A percentile compares a stretch with the other conserved stretches of the same genome.
These are phyloP conservation scores for Marmota monax DNA, from an alignment of 2,113 vertebrate species.

Conservation along the genomic window DNA sequence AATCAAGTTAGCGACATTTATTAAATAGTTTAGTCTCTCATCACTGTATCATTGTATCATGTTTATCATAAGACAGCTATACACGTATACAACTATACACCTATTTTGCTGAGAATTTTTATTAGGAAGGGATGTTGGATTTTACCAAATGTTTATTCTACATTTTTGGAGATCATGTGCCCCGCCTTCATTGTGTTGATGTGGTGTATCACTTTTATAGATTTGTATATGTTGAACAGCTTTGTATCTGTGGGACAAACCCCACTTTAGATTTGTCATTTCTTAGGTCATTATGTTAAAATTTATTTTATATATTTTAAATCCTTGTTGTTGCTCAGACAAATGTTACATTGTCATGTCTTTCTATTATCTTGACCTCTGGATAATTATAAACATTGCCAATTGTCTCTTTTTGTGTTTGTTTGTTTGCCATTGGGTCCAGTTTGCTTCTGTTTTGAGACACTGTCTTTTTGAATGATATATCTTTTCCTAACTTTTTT, in stretches of 20 bases:
- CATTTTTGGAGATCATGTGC: no score
- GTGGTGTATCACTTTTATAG: no score
- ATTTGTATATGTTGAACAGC: no score
- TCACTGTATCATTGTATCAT: fast-evolving
- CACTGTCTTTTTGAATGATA: not conserved
- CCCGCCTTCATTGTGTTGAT: no score
- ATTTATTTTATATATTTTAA: not conserved
- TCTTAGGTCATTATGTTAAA: not conserved
- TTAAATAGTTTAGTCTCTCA: not conserved
- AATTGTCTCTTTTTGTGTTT: not conserved
- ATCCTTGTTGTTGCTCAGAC: not conserved
- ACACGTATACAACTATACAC: no score
- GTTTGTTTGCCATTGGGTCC: not conserved
- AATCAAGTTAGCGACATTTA: not conserved
- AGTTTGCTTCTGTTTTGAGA: not conserved
- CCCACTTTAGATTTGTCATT: not conserved
- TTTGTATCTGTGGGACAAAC: no score
- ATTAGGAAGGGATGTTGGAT: not conserved
- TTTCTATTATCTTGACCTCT: not conserved
- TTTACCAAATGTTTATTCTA: no score
- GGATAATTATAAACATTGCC: not conserved
- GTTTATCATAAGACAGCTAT: not conserved
- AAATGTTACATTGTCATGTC: not conserved
- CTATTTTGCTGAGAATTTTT: not conserved
- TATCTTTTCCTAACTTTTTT: not conserved